Evolutionary conservation across 2,888 invertebrate species (phyloP), one percentile per base, ranked within the genome.

Genomic region (Erebia aethiops): DNA sequence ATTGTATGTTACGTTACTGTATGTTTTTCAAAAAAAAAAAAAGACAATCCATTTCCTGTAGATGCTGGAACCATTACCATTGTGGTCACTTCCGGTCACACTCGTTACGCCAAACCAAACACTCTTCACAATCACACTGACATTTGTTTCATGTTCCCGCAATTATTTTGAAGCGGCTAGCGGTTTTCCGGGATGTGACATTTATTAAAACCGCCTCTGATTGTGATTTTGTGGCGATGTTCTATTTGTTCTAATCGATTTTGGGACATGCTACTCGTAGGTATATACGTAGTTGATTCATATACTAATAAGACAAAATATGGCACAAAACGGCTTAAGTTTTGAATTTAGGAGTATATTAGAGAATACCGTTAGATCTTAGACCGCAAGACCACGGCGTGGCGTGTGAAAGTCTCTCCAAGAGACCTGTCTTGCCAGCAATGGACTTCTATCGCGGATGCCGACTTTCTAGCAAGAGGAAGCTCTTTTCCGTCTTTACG

Each of bases 141-240:
- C 52, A 54, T 64, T 64, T 64, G 64, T 64, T 35, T 64, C 64
- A 54, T 64, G 35, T 41, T 9, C n/a, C 64, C 54, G 54, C 52
- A 64, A 54, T 64, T 64, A 64, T 64, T 64, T 54, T 54, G 52
- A 64, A 62, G 46, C 62, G 62, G 64, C 41, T 21, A 46, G 62
- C 64, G 64, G 64, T 54, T 64, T 54, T 41, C 64, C 54, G 41
- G 52, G 21, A 52, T 14, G 16, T 52, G 63, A 64, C 63, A 64
- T 52, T 64, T 41, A 64, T 64, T 64, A 64, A 64, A 64, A 41
- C 64, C 64, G 41, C 11, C 41, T 13, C 62, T 8, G 43, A 46
- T 62, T 62, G 46, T 49, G 62, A 13, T 49, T 62, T 49, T 49
- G 21, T 49, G 18, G 46, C 7, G 18, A 14, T 3, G 21, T 62